phyloP scores from a whole-genome alignment of 2,888 invertebrate species.

The Augochlorella aurata region DNA sequence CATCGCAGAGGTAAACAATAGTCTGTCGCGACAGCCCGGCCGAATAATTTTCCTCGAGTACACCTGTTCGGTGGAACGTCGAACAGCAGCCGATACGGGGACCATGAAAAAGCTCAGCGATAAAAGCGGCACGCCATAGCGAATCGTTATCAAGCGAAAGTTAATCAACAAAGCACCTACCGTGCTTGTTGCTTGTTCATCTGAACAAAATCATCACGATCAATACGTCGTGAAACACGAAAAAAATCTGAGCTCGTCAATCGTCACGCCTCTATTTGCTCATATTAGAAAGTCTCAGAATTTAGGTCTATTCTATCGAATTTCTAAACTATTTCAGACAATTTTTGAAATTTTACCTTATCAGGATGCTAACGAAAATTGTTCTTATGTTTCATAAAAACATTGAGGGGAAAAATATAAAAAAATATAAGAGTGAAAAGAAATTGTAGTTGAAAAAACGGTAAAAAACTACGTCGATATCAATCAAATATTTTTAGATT shows the following conservation, averaged over 20 bases:
- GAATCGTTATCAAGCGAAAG: constrained; percentile 72
- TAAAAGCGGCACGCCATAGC: constrained; percentile 59
- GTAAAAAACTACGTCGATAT: too few relatives aligned
- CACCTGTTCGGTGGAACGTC: background rate
- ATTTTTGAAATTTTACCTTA: too few relatives aligned
- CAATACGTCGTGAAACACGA: background rate
- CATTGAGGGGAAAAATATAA: too few relatives aligned
- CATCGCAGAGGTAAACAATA: background rate
- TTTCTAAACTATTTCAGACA: too few relatives aligned
- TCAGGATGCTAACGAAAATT: too few relatives aligned
- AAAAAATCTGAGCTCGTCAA: background rate
- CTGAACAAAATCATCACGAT: background rate
- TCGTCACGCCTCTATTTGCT: background rate
- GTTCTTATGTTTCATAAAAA: too few relatives aligned
- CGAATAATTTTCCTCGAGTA: background rate
- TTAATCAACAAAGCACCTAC: constrained; percentile 71
- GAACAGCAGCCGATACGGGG: constrained; percentile 13
- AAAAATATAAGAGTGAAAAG: too few relatives aligned
- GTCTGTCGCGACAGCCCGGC: background rate
- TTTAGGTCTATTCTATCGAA: too few relatives aligned
- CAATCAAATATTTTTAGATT: too few relatives aligned
- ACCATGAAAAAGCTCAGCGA: constrained; percentile 38
- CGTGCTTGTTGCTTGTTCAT: constrained; percentile 38
- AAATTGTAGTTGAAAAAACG: too few relatives aligned
- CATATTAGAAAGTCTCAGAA: too few relatives aligned